Conservation (phyloP, 1,140 invertebrate species). For the Coenobita brevimanus region DNA sequence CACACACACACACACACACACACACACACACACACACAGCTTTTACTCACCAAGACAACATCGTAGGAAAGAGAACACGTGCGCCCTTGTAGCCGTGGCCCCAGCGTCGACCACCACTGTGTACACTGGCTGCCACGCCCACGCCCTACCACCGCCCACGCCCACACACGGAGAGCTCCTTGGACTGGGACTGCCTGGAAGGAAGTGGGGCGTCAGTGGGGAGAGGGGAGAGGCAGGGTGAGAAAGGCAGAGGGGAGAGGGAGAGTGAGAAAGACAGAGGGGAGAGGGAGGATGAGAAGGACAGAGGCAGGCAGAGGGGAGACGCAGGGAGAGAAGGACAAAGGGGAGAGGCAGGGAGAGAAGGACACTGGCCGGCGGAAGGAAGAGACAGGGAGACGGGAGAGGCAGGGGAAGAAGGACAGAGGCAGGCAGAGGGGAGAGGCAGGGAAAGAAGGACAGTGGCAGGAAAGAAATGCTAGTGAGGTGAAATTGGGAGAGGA, state of each 20-base stretch:
- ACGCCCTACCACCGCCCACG: constrained; percentile 28
- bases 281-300: neutral
- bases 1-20: neutral
- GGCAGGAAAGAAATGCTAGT: neutral
- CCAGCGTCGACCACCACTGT: constrained; percentile 55
- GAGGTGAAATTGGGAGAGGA: neutral
- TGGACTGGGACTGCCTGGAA: constrained; percentile 27
- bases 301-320: neutral
- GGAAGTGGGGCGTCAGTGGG: neutral
- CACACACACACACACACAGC: neutral
- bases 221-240: neutral
- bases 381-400: neutral
- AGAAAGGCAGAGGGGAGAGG: neutral
- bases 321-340: neutral
- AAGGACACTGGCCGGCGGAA: neutral
- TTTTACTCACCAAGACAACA: constrained; percentile 48
- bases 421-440: too few species aligned
- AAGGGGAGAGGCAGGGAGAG: neutral
- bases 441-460: neutral
- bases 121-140: constrained; percentile 55
- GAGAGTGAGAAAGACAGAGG: neutral
- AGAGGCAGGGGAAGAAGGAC: too few species aligned
- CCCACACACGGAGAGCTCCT: constrained; percentile 43
- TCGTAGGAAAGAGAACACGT: constrained; percentile 57
- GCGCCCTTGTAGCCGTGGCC: constrained; percentile 47